phyloP scores from a whole-genome alignment of 1,140 invertebrate species.

The Lepidurus apus region DNA sequence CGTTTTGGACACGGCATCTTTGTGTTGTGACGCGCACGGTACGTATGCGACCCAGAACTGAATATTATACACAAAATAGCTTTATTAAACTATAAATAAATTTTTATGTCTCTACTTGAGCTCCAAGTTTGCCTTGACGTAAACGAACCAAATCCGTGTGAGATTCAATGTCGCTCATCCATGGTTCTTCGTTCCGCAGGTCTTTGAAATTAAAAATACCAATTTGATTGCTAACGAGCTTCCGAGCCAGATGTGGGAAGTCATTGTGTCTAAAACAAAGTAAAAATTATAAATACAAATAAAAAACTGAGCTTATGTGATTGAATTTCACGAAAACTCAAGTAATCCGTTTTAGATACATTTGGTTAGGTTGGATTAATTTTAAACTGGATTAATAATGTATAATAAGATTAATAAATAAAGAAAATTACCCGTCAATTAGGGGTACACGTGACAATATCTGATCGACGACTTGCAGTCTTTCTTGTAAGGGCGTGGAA shows the following conservation, averaged over 20 bases:
- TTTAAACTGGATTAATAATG: not conserved
- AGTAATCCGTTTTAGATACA: not conserved
- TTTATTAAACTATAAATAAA: slow-evolving; percentile 25
- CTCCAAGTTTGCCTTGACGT: slow-evolving; percentile 70
- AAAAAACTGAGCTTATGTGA: not conserved
- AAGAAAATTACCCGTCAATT: slow-evolving; percentile 28
- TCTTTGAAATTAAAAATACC: slow-evolving; percentile 71
- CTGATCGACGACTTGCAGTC: not conserved
- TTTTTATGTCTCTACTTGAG: slow-evolving; percentile 58
- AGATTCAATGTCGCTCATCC: slow-evolving; percentile 71
- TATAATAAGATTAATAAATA: not conserved
- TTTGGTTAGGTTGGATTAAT: not conserved
- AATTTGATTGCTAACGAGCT: slow-evolving; percentile 74
- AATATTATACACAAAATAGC: slow-evolving; percentile 2
- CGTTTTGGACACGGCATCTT: slow-evolving; percentile 39
- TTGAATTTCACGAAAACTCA: too few species aligned
- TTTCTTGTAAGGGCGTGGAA: not conserved
- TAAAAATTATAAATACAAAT: slow-evolving; percentile 24
- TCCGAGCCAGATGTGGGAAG: slow-evolving; percentile 75
- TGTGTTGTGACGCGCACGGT: slow-evolving; percentile 37
- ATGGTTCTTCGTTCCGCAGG: slow-evolving; percentile 65
- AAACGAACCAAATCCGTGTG: slow-evolving; percentile 84
- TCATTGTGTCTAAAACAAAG: slow-evolving; percentile 69
- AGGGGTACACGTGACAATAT: slow-evolving; percentile 30
- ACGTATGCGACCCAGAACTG: slow-evolving; percentile 39